phyloP scores from a whole-genome alignment of 2,888 invertebrate genomes.

The Lepidocyrtoides sp. region DNA sequence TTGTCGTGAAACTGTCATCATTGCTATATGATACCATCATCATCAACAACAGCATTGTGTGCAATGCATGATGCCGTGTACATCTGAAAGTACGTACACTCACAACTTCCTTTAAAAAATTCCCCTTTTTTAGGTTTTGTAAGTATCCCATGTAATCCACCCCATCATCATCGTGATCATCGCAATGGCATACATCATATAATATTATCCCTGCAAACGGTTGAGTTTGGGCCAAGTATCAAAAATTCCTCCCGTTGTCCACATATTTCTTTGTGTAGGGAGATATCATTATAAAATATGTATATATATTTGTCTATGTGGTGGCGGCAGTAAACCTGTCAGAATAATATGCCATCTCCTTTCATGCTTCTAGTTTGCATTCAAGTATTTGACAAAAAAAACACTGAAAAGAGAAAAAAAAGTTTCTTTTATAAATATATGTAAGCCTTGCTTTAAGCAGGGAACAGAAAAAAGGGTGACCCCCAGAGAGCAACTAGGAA shows the following conservation, averaged over 20 bases:
- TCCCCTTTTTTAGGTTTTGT: too few species aligned
- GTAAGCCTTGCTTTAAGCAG: neutral
- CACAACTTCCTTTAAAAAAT: too few species aligned
- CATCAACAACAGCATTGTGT: neutral
- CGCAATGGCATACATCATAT: neutral
- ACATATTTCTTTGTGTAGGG: neutral
- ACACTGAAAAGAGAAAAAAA: neutral
- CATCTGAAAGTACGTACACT: too few species aligned
- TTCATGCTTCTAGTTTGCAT: conserved; percentile 14
- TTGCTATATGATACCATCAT: conserved; percentile 32
- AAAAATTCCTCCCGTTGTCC: neutral
- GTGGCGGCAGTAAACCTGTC: conserved; percentile 17
- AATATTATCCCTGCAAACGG: neutral
- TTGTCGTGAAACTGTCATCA: conserved; percentile 59
- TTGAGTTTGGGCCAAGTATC: neutral
- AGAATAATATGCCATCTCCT: neutral
- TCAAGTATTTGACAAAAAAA: neutral
- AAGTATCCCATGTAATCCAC: conserved; percentile 46
- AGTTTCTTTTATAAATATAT: neutral
- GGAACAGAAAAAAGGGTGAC: conserved; percentile 47
- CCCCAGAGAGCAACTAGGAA: conserved; percentile 8
- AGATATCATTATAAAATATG: too few species aligned
- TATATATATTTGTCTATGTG: neutral
- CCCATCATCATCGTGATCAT: conserved; percentile 22
- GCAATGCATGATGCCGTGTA: neutral